A percentile compares a stretch with the other conserved stretches of the same genome.
Conservation (phyloP, 2,797 vertebrate genomes). For the Pelochelys cantorii region DNA sequence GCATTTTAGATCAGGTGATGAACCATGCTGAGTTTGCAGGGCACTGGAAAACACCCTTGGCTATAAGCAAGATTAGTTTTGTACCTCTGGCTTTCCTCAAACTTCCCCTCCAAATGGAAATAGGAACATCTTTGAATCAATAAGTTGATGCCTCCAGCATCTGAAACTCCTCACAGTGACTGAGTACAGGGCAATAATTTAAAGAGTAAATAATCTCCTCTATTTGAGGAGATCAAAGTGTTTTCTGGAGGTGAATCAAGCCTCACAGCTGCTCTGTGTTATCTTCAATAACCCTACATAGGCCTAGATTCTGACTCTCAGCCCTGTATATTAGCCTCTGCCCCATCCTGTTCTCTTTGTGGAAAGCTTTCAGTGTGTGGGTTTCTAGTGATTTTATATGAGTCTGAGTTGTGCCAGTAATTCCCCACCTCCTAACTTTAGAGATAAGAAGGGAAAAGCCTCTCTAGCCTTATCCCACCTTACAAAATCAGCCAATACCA, state of each 20-base stretch:
- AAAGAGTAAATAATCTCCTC: background rate
- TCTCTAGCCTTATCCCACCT: background rate
- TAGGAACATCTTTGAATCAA: background rate
- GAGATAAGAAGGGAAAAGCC: background rate
- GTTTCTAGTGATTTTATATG: background rate
- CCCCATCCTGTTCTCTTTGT: background rate
- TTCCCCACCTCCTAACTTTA: background rate
- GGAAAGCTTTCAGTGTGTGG: background rate
- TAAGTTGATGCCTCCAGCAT: background rate
- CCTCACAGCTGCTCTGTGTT: accelerated
- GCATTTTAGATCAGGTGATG: background rate
- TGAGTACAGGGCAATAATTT: background rate
- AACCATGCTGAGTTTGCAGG: background rate
- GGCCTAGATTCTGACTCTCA: background rate
- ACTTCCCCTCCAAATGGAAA: background rate
- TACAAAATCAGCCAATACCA: background rate
- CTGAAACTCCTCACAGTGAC: background rate
- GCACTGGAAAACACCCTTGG: background rate
- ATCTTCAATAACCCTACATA: background rate
- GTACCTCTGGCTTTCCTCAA: background rate
- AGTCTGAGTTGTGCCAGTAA: background rate
- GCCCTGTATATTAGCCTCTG: background rate
- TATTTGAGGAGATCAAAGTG: background rate
- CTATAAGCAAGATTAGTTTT: background rate
- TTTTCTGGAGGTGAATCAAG: background rate